These are phyloP conservation scores for Ambastaia sidthimunki DNA, from an alignment of 2,797 vertebrate genomes.

Conservation along the genomic window DNA sequence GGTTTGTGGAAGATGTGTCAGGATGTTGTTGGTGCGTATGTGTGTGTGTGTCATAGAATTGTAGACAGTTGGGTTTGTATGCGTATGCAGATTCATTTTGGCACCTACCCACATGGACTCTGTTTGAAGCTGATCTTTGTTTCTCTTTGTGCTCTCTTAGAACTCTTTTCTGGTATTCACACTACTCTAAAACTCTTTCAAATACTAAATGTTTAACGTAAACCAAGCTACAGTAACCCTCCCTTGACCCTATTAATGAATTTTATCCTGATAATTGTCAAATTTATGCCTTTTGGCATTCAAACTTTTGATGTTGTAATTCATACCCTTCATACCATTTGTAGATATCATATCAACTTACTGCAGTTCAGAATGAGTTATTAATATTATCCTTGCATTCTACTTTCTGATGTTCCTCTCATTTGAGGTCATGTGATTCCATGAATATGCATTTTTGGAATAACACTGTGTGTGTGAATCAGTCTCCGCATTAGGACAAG, in stretches of 20 bases:
- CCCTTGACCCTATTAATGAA: neutral
- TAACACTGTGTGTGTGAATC: constrained; percentile 16
- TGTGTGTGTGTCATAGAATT: neutral
- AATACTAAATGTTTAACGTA: neutral
- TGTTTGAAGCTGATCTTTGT: constrained; percentile 43
- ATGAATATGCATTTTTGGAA: neutral
- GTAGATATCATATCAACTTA: neutral
- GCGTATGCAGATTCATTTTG: constrained; percentile 46
- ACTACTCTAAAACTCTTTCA: neutral
- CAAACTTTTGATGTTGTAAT: neutral
- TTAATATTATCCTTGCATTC: neutral
- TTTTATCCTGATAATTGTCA: too few species aligned
- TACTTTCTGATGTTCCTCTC: neutral
- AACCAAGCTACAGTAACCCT: neutral
- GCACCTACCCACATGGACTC: constrained; percentile 44
- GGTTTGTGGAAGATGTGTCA: constrained; percentile 37
- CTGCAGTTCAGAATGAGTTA: neutral
- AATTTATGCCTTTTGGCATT: neutral
- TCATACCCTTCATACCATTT: neutral
- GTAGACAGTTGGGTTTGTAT: constrained; percentile 50
- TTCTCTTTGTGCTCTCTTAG: neutral
- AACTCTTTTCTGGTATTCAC: constrained; percentile 9
- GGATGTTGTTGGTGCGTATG: constrained; percentile 26
- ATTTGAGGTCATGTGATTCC: neutral
- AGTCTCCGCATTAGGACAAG: constrained; percentile 79